Conservation (phyloP, 2,888 invertebrate genomes). For the Agrotis ipsilon region DNA sequence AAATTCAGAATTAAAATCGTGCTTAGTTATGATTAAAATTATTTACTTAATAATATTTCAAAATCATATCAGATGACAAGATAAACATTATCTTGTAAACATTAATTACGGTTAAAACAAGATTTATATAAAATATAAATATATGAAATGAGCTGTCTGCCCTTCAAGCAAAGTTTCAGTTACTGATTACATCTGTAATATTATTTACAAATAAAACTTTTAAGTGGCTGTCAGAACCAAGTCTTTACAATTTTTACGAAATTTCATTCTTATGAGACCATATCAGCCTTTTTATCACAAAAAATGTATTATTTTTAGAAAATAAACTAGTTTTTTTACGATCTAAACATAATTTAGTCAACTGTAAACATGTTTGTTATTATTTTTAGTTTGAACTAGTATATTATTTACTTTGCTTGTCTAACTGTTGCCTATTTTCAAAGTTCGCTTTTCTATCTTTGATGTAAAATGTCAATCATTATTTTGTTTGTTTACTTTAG, state of each 20-base stretch:
- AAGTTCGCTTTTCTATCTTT: slow-evolving; percentile 11
- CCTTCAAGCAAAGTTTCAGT: slow-evolving; percentile 30
- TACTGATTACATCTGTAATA: slow-evolving; percentile 12
- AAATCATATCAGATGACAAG: slow-evolving; percentile 8
- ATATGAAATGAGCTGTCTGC: slow-evolving; percentile 36
- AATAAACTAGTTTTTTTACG: background rate
- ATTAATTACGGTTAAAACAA: slow-evolving; percentile 13
- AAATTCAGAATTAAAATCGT: background rate
- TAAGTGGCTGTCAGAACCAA: slow-evolving; percentile 8
- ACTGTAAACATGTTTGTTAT: too few relatives aligned
- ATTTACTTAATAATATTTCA: background rate
- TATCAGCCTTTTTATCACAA: background rate
- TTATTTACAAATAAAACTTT: slow-evolving; percentile 22
- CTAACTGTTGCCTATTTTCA: background rate
- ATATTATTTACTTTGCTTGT: background rate
- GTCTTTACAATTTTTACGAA: background rate
- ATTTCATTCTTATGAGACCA: background rate
- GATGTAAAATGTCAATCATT: background rate
- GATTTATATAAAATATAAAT: slow-evolving; percentile 9
- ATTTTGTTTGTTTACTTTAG: background rate
- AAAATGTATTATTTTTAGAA: background rate
- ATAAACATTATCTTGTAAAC: slow-evolving; percentile 9
- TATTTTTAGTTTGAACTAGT: too few relatives aligned
- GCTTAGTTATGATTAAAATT: background rate
- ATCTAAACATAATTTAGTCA: background rate